Conservation (phyloP, 1,140 invertebrate species). For the Tetranychus cinnabarinus region DNA sequence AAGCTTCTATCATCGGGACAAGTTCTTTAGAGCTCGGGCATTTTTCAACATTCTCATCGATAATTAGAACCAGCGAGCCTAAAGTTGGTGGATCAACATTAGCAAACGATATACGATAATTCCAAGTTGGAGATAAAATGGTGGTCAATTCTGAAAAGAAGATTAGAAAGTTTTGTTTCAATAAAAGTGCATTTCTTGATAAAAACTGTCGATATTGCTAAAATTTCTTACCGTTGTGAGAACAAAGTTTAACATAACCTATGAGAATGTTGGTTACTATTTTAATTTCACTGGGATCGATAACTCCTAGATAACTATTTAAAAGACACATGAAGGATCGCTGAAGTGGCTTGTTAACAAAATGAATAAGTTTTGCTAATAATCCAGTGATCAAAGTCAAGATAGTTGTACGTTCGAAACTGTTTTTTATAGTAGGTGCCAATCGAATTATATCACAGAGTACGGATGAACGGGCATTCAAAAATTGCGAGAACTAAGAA, state of each 20-base stretch:
- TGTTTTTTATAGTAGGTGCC: slow-evolving; percentile 1
- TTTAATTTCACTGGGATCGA: not conserved
- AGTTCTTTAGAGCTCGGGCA: not conserved
- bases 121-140: slow-evolving; percentile 7
- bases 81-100: slow-evolving; percentile 1
- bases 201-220: not conserved
- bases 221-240: slow-evolving; percentile 1
- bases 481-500: slow-evolving; percentile 1
- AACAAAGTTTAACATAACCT: slow-evolving; percentile 4
- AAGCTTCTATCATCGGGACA: not conserved
- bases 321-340: slow-evolving; percentile 4
- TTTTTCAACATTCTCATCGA: slow-evolving; percentile 3
- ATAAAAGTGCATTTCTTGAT: not conserved
- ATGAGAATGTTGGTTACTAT: slow-evolving; percentile 6
- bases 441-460: slow-evolving; percentile 5
- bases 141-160: not conserved
- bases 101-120: not conserved
- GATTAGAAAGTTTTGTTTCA: not conserved
- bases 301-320: not conserved
- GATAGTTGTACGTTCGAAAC: not conserved
- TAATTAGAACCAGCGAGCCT: slow-evolving; percentile 6
- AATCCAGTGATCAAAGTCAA: slow-evolving; percentile 3
- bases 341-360: slow-evolving; percentile 3
- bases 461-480: not conserved
- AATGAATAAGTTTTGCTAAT: not conserved